Evolutionary conservation across 2,888 invertebrate genomes (phyloP).

Genomic region (Xiphydria camelus): DNA sequence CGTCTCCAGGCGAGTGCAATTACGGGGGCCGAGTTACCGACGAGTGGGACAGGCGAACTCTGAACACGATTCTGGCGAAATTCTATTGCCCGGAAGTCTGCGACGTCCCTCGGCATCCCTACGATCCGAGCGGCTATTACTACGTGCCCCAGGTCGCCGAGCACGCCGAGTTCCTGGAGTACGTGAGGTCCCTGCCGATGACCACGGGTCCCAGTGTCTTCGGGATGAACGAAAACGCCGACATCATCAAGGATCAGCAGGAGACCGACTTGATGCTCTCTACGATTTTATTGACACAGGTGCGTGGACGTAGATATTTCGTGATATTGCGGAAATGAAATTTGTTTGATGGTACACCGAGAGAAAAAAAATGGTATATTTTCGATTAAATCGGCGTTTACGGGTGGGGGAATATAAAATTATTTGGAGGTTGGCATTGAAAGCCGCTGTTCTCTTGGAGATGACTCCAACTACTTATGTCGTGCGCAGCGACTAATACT

Average conservation of each 20-base stretch:
- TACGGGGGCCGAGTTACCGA: constrained; percentile 96
- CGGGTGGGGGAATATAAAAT: too few species aligned
- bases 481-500: too few species aligned
- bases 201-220: constrained; percentile 82
- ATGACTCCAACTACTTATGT: too few species aligned
- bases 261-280: constrained; percentile 77
- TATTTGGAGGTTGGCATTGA: too few species aligned
- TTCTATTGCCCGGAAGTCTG: constrained; percentile 76
- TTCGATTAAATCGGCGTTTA: too few species aligned
- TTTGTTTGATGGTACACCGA: background rate
- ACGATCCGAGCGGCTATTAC: constrained; percentile 64
- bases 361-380: too few species aligned
- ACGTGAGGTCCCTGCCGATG: constrained; percentile 74
- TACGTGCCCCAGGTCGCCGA: constrained; percentile 74
- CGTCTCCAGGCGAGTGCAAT: constrained; percentile 86
- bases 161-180: constrained; percentile 71
- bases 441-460: too few species aligned
- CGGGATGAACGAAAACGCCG: constrained; percentile 91
- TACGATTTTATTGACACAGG: constrained; percentile 80
- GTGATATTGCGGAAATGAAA: too few species aligned
- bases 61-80: constrained; percentile 78
- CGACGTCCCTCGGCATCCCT: constrained; percentile 54
- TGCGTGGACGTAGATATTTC: constrained; percentile 52
- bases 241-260: constrained; percentile 88
- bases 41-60: constrained; percentile 91